These are phyloP conservation scores for Cynodonichthys magdalenae DNA, from an alignment of 2,797 vertebrate species.

Conservation along the genomic window DNA sequence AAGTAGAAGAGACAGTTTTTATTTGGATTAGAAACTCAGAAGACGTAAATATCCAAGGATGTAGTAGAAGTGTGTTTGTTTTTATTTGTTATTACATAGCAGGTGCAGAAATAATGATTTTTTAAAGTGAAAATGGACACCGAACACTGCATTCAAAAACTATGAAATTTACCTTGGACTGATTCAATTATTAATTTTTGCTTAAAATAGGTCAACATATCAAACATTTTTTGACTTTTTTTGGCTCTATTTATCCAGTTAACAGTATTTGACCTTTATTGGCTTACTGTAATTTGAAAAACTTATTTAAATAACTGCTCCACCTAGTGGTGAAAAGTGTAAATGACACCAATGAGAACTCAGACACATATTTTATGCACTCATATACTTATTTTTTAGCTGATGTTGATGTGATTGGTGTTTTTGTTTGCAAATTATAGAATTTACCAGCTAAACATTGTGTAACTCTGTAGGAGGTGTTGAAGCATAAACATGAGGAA, in stretches of 20 bases:
- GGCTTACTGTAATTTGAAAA: neutral
- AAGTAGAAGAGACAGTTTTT: too few species aligned
- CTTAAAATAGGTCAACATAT: too few species aligned
- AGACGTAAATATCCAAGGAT: too few species aligned
- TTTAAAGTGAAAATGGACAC: too few species aligned
- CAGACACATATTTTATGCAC: neutral
- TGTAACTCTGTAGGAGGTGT: neutral
- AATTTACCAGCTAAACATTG: neutral
- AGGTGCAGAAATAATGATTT: too few species aligned
- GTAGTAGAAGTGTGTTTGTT: too few species aligned
- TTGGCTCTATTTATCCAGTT: neutral
- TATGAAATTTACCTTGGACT: too few species aligned
- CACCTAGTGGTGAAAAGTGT: constrained; percentile 62
- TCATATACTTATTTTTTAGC: neutral
- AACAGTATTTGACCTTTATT: neutral
- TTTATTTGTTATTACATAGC: too few species aligned
- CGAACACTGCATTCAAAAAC: too few species aligned
- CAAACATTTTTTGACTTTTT: neutral
- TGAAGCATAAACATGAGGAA: too few species aligned
- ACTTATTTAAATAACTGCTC: constrained; percentile 12
- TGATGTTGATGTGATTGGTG: neutral
- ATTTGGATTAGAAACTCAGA: too few species aligned
- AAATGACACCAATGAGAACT: constrained; percentile 17
- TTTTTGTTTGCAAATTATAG: neutral
- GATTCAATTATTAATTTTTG: too few species aligned